A percentile compares a stretch with the other conserved stretches of the same genome.
These are phyloP conservation scores for Tachypleus tridentatus DNA, from an alignment of 1,140 invertebrate genomes.

Conservation along the genomic window DNA sequence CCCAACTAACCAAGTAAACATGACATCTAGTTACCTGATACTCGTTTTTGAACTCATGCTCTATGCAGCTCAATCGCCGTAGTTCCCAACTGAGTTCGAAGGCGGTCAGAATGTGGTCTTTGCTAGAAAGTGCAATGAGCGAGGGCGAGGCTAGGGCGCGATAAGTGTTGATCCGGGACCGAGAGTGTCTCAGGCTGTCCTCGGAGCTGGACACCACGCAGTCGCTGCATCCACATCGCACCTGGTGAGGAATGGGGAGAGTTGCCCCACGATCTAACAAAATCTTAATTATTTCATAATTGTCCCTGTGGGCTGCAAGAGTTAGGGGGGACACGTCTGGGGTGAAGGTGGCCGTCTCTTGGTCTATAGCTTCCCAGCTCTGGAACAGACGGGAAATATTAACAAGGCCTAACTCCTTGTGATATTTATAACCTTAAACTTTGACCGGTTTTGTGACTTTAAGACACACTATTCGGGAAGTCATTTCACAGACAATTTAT, in stretches of 20 bases:
- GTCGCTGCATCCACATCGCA: conserved; percentile 76
- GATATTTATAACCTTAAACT: no score
- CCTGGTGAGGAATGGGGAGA: conserved; percentile 80
- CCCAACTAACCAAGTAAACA: no score
- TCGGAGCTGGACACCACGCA: conserved; percentile 72
- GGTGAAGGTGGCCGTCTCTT: conserved; percentile 81
- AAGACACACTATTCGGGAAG: no score
- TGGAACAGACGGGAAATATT: conserved; percentile 32
- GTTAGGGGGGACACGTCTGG: conserved; percentile 94
- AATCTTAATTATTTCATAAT: conserved; percentile 98
- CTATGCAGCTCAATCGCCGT: conserved; percentile 77
- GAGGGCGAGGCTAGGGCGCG: conserved; percentile 83
- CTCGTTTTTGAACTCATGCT: conserved; percentile 87
- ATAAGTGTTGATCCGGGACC: conserved; percentile 84
- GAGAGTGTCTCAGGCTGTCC: conserved; percentile 76
- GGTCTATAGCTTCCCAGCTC: conserved; percentile 82
- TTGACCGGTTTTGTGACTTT: no score
- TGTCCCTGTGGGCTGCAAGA: conserved; percentile 88
- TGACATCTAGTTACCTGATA: conserved; percentile 35
- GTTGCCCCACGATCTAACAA: conserved; percentile 78
- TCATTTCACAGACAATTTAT: no score
- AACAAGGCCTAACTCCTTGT: no score
- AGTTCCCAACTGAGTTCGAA: conserved; percentile 96
- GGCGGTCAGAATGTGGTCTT: conserved; percentile 92
- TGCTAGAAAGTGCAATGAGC: conserved; percentile 83